Percentiles rank a stretch among this genome's conserved stretches.
Evolutionary conservation across 2,888 invertebrate genomes (phyloP).

Genomic region (Trichogramma dendrolimi): DNA sequence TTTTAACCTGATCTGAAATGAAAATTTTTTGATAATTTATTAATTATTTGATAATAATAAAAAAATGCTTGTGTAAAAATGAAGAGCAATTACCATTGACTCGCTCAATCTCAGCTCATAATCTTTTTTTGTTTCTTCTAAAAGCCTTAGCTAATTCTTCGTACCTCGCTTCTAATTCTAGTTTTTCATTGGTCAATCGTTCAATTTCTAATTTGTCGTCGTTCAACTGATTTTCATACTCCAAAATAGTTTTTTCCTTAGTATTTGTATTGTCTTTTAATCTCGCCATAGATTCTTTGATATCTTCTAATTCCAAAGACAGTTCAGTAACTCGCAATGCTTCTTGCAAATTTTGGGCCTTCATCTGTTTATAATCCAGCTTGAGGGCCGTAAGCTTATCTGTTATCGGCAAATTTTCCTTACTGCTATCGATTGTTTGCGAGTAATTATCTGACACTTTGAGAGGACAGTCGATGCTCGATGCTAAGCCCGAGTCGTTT

Average conservation of each 20-base stretch:
- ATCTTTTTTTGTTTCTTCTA: slow-evolving; percentile 24
- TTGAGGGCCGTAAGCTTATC: slow-evolving; percentile 32
- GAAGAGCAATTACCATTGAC: slow-evolving; percentile 15
- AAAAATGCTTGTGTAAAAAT: not conserved
- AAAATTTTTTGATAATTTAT: not conserved
- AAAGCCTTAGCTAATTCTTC: slow-evolving; percentile 21
- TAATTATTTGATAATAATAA: not conserved
- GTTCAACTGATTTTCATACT: slow-evolving; percentile 31
- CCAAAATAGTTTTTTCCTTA: slow-evolving; percentile 32
- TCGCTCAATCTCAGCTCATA: slow-evolving; percentile 31
- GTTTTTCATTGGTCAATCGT: slow-evolving; percentile 27
- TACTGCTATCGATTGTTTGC: slow-evolving; percentile 23
- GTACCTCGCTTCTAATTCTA: slow-evolving; percentile 26
- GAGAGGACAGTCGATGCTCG: slow-evolving; percentile 16
- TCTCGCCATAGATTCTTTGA: slow-evolving; percentile 31
- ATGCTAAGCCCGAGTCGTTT: slow-evolving; percentile 43
- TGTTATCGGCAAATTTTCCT: slow-evolving; percentile 15
- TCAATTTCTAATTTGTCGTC: slow-evolving; percentile 32
- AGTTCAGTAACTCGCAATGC: slow-evolving; percentile 31
- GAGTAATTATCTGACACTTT: slow-evolving; percentile 27
- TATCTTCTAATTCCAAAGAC: slow-evolving; percentile 33
- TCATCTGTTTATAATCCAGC: slow-evolving; percentile 34
- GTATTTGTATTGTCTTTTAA: slow-evolving; percentile 29
- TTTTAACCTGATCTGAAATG: slow-evolving; percentile 30
- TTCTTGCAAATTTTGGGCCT: slow-evolving; percentile 30